Evolutionary conservation across 2,113 vertebrate species (phyloP).

Genomic region (Tenrec ecaudatus): DNA sequence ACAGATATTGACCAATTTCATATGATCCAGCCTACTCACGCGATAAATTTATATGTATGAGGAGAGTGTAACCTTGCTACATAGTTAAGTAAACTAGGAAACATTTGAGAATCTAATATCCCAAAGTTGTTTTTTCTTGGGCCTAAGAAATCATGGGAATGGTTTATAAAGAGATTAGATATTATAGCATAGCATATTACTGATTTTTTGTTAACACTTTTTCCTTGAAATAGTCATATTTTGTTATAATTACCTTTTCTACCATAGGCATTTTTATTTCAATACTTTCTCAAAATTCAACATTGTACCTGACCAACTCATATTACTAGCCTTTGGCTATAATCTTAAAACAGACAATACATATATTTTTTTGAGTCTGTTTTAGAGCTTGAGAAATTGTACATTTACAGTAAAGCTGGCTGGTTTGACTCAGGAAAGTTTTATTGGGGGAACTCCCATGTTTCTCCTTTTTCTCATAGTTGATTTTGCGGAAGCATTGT

Average conservation of each 20-base stretch:
- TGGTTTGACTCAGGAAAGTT: constrained; percentile 10
- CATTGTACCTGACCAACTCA: not conserved
- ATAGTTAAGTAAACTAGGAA: constrained; percentile 6
- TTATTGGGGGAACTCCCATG: constrained; percentile 29
- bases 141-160: constrained; percentile 23
- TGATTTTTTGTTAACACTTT: constrained; percentile 34
- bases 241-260: constrained; percentile 22
- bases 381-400: constrained; percentile 44
- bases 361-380: not conserved
- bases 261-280: constrained; percentile 56
- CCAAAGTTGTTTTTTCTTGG: constrained; percentile 24
- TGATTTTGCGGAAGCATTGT: constrained; percentile 16
- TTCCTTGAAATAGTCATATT: not conserved
- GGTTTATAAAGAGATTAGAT: constrained; percentile 32
- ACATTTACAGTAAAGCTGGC: constrained; percentile 53
- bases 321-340: constrained; percentile 33
- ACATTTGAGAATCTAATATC: constrained; percentile 23
- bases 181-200: not conserved
- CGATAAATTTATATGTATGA: constrained; percentile 14
- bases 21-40: not conserved
- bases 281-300: constrained; percentile 30
- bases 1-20: not conserved
- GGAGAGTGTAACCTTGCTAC: not conserved
- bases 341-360: constrained; percentile 22
- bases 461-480: constrained; percentile 43